Percentiles rank a stretch among this genome's conserved stretches.
phyloP scores from a whole-genome alignment of 1,140 invertebrate species.

The Acromyrmex echinatior region DNA sequence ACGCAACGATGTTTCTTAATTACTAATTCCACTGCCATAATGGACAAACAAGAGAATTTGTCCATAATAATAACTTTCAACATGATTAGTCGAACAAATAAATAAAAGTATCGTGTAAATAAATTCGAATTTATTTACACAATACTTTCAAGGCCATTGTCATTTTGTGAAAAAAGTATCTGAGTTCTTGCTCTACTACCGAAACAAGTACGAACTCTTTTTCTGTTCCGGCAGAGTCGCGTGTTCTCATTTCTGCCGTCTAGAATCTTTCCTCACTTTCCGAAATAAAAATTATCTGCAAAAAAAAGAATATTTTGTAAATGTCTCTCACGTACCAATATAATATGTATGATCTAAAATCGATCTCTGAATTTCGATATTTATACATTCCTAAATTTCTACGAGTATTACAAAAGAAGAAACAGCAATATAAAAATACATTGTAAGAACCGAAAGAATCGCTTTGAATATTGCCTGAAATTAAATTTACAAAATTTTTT shows the following conservation, averaged over 20 bases:
- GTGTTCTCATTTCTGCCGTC: constrained; percentile 26
- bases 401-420: not conserved
- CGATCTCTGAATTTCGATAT: not conserved
- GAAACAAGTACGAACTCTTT: constrained; percentile 53
- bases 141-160: constrained; percentile 36
- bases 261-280: constrained; percentile 46
- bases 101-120: too few species aligned
- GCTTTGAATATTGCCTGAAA: constrained; percentile 1
- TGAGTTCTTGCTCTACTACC: not conserved
- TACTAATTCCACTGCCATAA: not conserved
- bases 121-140: constrained; percentile 5
- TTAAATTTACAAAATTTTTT: not conserved
- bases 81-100: not conserved
- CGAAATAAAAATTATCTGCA: constrained; percentile 27
- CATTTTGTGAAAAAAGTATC: constrained; percentile 11
- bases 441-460: not conserved
- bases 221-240: constrained; percentile 20
- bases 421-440: not conserved
- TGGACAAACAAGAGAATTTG: not conserved
- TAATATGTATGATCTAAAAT: not conserved
- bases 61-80: constrained; percentile 12
- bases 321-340: constrained; percentile 4
- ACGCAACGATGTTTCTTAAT: constrained; percentile 21
- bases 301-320: constrained; percentile 10
- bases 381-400: not conserved